Evolutionary conservation across 2,888 invertebrate species (phyloP).

Genomic region (Rotaria macrura): DNA sequence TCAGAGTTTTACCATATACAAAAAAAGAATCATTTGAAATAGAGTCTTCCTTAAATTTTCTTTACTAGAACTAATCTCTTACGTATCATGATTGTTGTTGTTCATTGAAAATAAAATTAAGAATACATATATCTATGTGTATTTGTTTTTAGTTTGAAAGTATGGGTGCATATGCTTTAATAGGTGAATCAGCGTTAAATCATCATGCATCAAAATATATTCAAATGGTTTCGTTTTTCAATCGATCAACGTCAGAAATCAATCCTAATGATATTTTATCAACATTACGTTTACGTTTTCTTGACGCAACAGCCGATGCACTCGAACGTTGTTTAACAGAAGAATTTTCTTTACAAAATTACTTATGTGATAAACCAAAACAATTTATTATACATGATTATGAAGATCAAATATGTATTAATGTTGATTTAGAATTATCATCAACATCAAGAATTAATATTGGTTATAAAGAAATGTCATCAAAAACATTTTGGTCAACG

Average conservation of each 20-base stretch:
- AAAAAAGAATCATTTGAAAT: no score
- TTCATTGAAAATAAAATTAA: no score
- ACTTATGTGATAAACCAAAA: neutral
- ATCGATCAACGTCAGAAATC: neutral
- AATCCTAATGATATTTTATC: neutral
- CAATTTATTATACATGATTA: neutral
- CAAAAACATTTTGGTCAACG: neutral
- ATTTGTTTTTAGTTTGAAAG: neutral
- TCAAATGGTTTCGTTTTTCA: neutral
- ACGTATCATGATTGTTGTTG: no score
- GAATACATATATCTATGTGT: neutral
- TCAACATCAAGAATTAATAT: neutral
- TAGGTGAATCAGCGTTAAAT: neutral
- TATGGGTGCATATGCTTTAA: neutral
- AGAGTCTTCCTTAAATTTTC: no score
- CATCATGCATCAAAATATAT: neutral
- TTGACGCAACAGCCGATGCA: neutral
- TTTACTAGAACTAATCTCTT: no score
- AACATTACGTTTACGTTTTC: neutral
- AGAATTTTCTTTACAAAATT: neutral
- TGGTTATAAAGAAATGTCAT: constrained; percentile 1
- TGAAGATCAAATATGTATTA: constrained; percentile 8
- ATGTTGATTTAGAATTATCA: constrained; percentile 14
- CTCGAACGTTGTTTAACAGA: neutral
- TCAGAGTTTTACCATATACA: no score